Evolutionary conservation across 2,888 invertebrate species (phyloP).

Genomic region (Nycteola revayana): DNA sequence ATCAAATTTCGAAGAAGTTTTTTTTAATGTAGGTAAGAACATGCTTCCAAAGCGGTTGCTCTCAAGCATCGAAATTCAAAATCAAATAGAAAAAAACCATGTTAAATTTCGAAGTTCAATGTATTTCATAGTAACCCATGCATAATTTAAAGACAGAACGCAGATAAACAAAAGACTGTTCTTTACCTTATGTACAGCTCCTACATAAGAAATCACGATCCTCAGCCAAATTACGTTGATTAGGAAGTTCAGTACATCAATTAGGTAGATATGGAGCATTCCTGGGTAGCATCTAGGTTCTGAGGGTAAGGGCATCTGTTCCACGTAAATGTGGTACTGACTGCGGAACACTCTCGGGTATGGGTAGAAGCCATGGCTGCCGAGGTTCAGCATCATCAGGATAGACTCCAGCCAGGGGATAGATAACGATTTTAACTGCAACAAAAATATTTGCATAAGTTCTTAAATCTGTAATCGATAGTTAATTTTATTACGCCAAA

Average conservation of each 20-base stretch:
- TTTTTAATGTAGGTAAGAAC: too few relatives aligned
- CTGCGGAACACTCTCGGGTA: conserved; percentile 50
- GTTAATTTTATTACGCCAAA: too few relatives aligned
- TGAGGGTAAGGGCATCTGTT: conserved; percentile 36
- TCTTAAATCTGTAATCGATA: too few relatives aligned
- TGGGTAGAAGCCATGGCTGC: conserved; percentile 67
- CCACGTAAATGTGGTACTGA: conserved; percentile 42
- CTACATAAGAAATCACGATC: conserved; percentile 50
- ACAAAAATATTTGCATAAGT: too few relatives aligned
- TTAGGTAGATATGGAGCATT: conserved; percentile 54
- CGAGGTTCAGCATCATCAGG: conserved; percentile 54
- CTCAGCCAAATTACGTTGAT: conserved; percentile 63
- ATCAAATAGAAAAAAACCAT: too few relatives aligned
- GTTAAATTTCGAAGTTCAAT: too few relatives aligned
- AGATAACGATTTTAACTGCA: conserved; percentile 44
- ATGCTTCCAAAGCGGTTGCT: too few relatives aligned
- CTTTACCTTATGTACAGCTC: conserved; percentile 52
- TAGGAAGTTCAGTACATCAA: conserved; percentile 54
- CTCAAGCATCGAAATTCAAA: too few relatives aligned
- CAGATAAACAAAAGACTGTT: not conserved
- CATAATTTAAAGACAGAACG: too few relatives aligned
- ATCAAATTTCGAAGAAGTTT: too few relatives aligned
- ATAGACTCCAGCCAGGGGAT: conserved; percentile 53
- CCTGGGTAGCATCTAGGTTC: conserved; percentile 57
- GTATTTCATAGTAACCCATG: too few relatives aligned